Percentiles rank a stretch among this genome's conserved stretches.
Evolutionary conservation across 1,140 invertebrate species (phyloP).

Genomic region (Orchestia grillus): DNA sequence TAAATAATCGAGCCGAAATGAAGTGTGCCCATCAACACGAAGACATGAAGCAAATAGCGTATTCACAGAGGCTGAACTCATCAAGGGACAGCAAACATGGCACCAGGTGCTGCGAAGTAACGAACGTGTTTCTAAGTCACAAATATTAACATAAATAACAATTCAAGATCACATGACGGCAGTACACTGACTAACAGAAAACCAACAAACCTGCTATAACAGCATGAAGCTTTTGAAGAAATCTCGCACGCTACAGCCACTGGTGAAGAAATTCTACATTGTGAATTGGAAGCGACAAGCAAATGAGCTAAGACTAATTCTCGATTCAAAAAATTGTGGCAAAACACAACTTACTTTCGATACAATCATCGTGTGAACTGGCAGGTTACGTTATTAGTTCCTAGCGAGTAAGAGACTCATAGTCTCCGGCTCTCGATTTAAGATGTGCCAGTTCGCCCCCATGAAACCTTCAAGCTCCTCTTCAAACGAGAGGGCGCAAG

Average conservation of each 20-base stretch:
- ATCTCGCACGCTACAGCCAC: not conserved
- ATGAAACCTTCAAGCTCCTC: not conserved
- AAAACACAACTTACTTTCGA: not conserved
- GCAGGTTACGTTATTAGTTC: not conserved
- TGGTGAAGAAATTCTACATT: not conserved
- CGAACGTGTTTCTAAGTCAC: not conserved
- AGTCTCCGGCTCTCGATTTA: too few relatives aligned
- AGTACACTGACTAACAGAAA: not conserved
- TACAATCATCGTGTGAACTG: not conserved
- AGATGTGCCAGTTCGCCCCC: too few relatives aligned
- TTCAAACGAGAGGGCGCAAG: not conserved
- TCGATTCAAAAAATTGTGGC: not conserved
- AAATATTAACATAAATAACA: not conserved
- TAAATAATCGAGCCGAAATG: not conserved
- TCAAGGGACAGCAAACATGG: not conserved
- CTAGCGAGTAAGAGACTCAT: not conserved
- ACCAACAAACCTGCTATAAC: not conserved
- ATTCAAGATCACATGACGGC: not conserved
- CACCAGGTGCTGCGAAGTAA: not conserved
- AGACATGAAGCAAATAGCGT: not conserved
- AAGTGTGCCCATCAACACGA: not conserved
- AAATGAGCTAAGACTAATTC: not conserved
- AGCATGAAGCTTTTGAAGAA: not conserved
- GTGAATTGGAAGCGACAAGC: not conserved
- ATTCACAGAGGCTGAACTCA: not conserved